Evolutionary conservation across 2,797 vertebrate species (phyloP).

Genomic region (Lagorchestes hirsutus): DNA sequence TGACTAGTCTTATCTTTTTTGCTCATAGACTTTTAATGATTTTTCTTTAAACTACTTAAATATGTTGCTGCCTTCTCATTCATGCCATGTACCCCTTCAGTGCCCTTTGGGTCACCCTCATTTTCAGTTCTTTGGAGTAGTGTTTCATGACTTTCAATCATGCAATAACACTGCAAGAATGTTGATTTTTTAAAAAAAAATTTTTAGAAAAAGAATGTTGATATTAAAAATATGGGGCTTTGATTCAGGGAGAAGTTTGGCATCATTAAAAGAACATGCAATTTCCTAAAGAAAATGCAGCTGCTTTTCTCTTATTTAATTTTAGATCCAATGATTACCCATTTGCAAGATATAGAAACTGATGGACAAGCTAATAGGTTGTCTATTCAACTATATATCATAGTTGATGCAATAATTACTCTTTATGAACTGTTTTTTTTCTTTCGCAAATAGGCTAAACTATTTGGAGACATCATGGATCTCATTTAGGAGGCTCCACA

Average conservation of each 20-base stretch:
- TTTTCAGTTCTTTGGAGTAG: too few relatives aligned
- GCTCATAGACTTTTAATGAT: neutral
- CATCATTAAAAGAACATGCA: too few relatives aligned
- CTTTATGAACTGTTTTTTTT: neutral
- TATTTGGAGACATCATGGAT: neutral
- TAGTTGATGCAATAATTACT: neutral
- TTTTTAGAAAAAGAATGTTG: too few relatives aligned
- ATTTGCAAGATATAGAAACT: neutral
- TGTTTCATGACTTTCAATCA: too few relatives aligned
- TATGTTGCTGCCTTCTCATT: neutral
- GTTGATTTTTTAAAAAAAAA: too few relatives aligned
- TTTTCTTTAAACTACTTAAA: neutral
- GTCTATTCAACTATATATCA: neutral
- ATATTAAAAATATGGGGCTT: too few relatives aligned
- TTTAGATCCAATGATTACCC: neutral
- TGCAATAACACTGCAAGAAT: too few relatives aligned
- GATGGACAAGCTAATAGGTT: neutral
- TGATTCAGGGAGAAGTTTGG: too few relatives aligned
- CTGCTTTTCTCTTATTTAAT: neutral
- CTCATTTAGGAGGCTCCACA: neutral
- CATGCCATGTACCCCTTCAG: too few relatives aligned
- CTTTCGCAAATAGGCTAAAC: neutral
- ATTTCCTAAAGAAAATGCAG: too few relatives aligned
- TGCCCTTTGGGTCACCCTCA: too few relatives aligned
- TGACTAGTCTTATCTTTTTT: neutral